Evolutionary conservation across 2,888 invertebrate genomes (phyloP), one percentile per base, ranked within the genome.

Genomic region (Spisula subtruncata): DNA sequence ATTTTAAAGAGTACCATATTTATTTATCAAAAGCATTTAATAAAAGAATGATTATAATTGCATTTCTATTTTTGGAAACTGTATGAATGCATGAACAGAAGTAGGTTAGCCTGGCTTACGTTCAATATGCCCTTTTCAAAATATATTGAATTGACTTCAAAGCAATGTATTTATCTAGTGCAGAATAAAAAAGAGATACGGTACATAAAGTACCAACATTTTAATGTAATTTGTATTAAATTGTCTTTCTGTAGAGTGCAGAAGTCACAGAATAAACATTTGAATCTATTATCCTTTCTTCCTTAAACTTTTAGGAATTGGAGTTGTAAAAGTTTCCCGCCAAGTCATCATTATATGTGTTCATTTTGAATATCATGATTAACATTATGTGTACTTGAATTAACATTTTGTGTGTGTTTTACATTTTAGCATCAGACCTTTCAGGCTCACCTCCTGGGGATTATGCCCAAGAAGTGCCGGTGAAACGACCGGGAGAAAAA

Each of bases 401-500:
- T 71, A n/a, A 29, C 41, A 35, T 75, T 25, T 8, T 75, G 29
- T 29, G 56, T 85, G 25, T 56, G 41, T 75, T 71, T 83, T 29
- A 10, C 25, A 66, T 91, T 89, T 71, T 79, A 88, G 90, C 87
- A 86, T 89, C 89, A 75, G 93, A 93, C 48, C 56, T 92, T 35
- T 91, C 93, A 41, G 93, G 94, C 32, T 95, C 94, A 75, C 97
- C 97, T 8, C 96, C 96, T 29, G 97, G 96, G 89, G 97, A 97
- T 51, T 97, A 97, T 95, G 97, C 97, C 75, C 97, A 98, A 97
- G 98, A 99, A 96, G 98, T 99, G 94, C 99, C 99, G 60, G 98
- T 98, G 88, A 98, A 98, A 75, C 98, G 98, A 95, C 98, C 99
- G 1, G 99, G 99, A 98, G 99, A 99, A 96, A 98, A 98, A 82